These are phyloP conservation scores for Drosophila ercepeae DNA, from an alignment of 1,140 invertebrate species.

Conservation along the genomic window DNA sequence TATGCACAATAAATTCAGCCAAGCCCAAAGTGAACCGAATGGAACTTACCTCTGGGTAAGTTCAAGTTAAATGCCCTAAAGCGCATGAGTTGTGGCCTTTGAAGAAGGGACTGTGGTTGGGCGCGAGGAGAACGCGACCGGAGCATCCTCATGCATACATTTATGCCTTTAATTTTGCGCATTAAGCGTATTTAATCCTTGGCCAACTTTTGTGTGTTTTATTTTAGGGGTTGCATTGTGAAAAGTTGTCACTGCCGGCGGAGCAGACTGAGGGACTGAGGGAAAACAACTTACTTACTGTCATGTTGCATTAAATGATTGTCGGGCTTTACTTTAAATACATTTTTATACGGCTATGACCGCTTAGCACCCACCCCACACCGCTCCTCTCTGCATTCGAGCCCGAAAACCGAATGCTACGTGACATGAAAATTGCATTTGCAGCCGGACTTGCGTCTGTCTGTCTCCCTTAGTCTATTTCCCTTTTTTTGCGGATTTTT, in stretches of 20 bases:
- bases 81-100: slow-evolving; percentile 67
- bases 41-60: slow-evolving; percentile 31
- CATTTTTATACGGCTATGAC: slow-evolving; percentile 60
- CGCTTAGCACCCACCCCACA: slow-evolving; percentile 53
- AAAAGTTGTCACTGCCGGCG: slow-evolving; percentile 62
- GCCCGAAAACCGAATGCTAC: slow-evolving; percentile 59
- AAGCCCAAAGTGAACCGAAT: slow-evolving; percentile 32
- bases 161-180: slow-evolving; percentile 79
- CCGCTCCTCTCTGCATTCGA: background rate
- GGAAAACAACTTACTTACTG: slow-evolving; percentile 63
- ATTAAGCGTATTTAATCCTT: slow-evolving; percentile 79
- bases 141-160: slow-evolving; percentile 49
- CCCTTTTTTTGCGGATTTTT: slow-evolving; percentile 11
- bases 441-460: slow-evolving; percentile 45
- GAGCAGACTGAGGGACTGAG: slow-evolving; percentile 5
- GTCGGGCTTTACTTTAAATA: slow-evolving; percentile 70
- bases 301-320: slow-evolving; percentile 78
- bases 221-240: slow-evolving; percentile 46
- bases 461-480: slow-evolving; percentile 9
- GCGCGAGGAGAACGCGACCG: background rate
- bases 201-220: slow-evolving; percentile 45
- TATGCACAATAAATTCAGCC: slow-evolving; percentile 70
- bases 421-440: slow-evolving; percentile 82
- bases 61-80: slow-evolving; percentile 70
- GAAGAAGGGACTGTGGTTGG: slow-evolving; percentile 42